Evolutionary conservation across 2,888 invertebrate species (phyloP).

Genomic region (Meiosimyza platycephala): DNA sequence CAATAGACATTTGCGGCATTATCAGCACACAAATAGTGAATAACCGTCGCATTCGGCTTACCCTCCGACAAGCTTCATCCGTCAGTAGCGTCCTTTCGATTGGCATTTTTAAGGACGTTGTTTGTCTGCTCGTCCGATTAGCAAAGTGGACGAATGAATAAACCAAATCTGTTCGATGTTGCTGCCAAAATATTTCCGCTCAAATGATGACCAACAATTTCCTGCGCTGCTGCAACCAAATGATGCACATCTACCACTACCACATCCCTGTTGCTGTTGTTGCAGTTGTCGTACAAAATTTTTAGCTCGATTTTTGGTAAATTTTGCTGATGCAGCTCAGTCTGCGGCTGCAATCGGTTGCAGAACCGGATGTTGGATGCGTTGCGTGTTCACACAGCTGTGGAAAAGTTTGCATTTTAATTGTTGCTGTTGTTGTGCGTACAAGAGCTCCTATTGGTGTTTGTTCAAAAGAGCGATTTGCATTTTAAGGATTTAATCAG

Average conservation of each 20-base stretch:
- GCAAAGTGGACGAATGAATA: slow-evolving; percentile 11
- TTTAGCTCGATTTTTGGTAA: slow-evolving; percentile 13
- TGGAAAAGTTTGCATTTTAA: slow-evolving; percentile 57
- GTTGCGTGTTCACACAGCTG: slow-evolving; percentile 34
- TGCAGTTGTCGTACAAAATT: not conserved
- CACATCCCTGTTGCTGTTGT: not conserved
- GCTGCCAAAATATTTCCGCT: slow-evolving; percentile 37
- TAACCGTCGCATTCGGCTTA: not conserved
- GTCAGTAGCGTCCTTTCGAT: not conserved
- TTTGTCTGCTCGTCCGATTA: slow-evolving; percentile 31
- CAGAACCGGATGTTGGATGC: slow-evolving; percentile 39
- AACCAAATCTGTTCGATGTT: slow-evolving; percentile 17
- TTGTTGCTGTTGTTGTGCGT: slow-evolving; percentile 45
- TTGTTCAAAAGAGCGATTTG: slow-evolving; percentile 53
- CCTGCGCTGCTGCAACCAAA: slow-evolving; percentile 7
- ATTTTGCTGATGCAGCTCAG: slow-evolving; percentile 17
- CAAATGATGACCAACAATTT: slow-evolving; percentile 21
- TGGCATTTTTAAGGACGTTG: slow-evolving; percentile 6
- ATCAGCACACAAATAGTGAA: slow-evolving; percentile 5
- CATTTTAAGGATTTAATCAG: slow-evolving; percentile 52
- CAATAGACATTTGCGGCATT: not conserved
- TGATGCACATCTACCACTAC: not conserved
- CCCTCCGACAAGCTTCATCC: no score
- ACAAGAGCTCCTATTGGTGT: slow-evolving; percentile 19
- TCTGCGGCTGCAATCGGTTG: slow-evolving; percentile 31